Conservation (phyloP, 2,797 vertebrate species). For the Cryptoblepharus egeriae region DNA sequence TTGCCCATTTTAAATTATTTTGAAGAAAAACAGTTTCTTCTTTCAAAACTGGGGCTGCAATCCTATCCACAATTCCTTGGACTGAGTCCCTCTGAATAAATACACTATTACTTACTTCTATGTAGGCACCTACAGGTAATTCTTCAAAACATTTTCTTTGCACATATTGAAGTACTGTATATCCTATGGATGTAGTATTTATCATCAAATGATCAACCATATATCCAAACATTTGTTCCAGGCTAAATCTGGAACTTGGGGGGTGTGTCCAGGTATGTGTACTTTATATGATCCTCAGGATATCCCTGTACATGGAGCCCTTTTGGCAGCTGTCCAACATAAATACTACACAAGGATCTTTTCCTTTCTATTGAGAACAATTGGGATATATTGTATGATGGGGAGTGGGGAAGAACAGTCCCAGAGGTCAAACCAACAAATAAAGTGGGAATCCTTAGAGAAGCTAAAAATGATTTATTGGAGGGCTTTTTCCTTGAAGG, state of each 20-base stretch:
- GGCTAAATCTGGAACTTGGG: no score
- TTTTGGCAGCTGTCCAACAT: not conserved
- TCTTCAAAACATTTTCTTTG: no score
- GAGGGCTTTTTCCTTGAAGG: no score
- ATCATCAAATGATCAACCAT: no score
- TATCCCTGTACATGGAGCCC: not conserved
- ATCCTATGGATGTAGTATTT: no score
- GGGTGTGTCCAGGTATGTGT: not conserved
- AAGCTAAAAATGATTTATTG: not conserved
- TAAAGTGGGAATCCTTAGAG: not conserved
- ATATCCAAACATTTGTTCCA: no score
- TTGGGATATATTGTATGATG: not conserved
- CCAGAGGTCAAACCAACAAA: constrained; percentile 2
- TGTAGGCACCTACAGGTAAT: no score
- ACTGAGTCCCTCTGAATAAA: no score
- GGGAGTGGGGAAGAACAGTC: not conserved
- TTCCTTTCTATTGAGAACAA: not conserved
- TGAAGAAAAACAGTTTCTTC: constrained; percentile 26
- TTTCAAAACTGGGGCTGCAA: constrained; percentile 39
- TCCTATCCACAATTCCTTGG: no score
- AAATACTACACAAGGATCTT: not conserved
- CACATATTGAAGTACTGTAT: no score
- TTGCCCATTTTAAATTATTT: not conserved
- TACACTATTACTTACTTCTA: no score
- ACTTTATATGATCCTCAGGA: not conserved